A percentile compares a stretch with the other conserved stretches of the same genome.
phyloP scores from a whole-genome alignment of 2,888 invertebrate species.

The Saturnia japonica region DNA sequence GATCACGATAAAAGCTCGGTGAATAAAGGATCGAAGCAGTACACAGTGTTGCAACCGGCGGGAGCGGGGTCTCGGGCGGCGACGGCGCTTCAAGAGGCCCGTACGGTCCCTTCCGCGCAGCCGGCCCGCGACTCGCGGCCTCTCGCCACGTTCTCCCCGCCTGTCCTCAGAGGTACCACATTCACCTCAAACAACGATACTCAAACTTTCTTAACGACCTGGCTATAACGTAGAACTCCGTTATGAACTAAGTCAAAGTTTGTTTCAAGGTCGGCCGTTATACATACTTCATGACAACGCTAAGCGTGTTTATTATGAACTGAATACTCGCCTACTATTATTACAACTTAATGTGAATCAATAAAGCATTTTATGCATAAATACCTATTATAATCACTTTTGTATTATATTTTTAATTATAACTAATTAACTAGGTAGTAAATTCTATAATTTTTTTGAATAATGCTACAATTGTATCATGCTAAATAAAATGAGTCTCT shows the following conservation, averaged over 20 bases:
- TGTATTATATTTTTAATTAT: neutral
- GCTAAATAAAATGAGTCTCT: neutral
- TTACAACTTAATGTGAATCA: neutral
- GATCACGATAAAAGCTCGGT: conserved; percentile 70
- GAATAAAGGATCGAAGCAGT: conserved; percentile 86
- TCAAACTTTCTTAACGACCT: conserved; percentile 77
- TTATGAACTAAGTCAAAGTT: conserved; percentile 72
- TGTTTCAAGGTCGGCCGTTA: conserved; percentile 73
- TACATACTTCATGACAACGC: conserved; percentile 22
- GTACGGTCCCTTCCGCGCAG: conserved; percentile 77
- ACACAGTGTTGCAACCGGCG: conserved; percentile 93
- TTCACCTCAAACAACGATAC: conserved; percentile 59
- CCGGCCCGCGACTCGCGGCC: conserved; percentile 75
- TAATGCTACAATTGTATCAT: neutral
- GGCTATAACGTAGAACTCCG: conserved; percentile 69
- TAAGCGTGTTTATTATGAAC: conserved; percentile 24
- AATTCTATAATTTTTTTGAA: neutral
- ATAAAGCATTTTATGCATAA: conserved; percentile 4
- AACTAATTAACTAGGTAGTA: neutral
- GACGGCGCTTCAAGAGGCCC: conserved; percentile 89
- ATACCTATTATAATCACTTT: neutral
- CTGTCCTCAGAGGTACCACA: conserved; percentile 87
- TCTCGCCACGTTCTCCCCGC: conserved; percentile 85
- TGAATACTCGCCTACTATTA: conserved; percentile 4
- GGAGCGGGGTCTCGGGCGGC: conserved; percentile 91